Base-by-base conservation (phyloP, 2,797 vertebrate species). In the Galaxias olidus region DNA sequence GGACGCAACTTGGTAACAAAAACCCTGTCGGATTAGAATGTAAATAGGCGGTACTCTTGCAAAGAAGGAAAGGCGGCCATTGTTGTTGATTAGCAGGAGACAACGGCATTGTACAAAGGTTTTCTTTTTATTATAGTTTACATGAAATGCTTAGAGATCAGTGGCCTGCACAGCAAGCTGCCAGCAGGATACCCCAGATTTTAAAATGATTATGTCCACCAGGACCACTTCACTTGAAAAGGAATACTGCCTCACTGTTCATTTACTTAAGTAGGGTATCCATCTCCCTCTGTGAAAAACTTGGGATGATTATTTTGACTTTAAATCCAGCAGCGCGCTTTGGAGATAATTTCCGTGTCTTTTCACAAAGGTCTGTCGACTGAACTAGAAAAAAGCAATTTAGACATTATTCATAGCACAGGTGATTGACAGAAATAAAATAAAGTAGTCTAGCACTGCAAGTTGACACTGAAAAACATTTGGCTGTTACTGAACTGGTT, bases 1-100 rank as follows among this genome's bases (percentile, higher is more conserved):
- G 89, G 90, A 91, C 89, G 85, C 90, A 90, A 90, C 30, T 92
- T 90, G 86, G 89, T 90, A 91, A 92, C 89, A 92, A 91, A 91
- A 89, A 91, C 90, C 75, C 91, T 91, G 91, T 93, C 88, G 93
- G 92, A 93, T 92, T 90, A 91, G 92, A 92, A 93, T 89, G 84
- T 89, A 92, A 93, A 92, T 93, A 88, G 72, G 76, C 85, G 89
- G 88, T 83, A 92, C 89, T 85, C 57, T 40, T 49, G 88, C 85
- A 88, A 92, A 90, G 82, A 88, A 80, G 78, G 84, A 91, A 51
- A 51, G 74, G 86, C 30, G 90, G 84, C 82, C 86, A 89, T 92
- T 89, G 91, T 86, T 83, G 86, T 89, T 93, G 88, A 91, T 91
- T 87, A 82, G 72, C 86, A 69, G 54, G 87, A 88, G 77, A 71